Evolutionary conservation across 2,888 invertebrate genomes (phyloP).

Genomic region (Patella ulyssiponensis): DNA sequence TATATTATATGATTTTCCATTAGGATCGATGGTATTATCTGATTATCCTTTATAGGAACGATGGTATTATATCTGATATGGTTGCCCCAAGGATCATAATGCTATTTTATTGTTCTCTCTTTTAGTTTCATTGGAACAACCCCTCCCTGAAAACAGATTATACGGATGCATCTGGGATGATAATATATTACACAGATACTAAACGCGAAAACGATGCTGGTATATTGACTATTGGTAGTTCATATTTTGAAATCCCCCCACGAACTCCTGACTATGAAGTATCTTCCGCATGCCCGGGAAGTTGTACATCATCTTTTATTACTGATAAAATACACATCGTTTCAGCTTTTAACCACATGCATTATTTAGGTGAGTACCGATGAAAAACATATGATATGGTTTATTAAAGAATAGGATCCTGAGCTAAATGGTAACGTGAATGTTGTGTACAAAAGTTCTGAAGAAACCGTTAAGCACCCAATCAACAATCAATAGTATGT

Average conservation of each 20-base stretch:
- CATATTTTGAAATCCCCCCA: conserved; percentile 45
- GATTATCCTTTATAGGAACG: too few species aligned
- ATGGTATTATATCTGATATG: too few species aligned
- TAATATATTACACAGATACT: conserved; percentile 45
- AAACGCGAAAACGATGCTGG: conserved; percentile 46
- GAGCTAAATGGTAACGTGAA: too few species aligned
- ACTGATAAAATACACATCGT: conserved; percentile 35
- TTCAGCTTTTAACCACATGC: conserved; percentile 51
- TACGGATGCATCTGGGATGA: conserved; percentile 51
- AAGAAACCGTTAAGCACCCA: too few species aligned
- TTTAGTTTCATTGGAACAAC: conserved; percentile 59
- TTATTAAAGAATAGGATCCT: too few species aligned
- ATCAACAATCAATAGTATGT: too few species aligned
- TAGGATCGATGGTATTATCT: too few species aligned
- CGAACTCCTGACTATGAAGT: conserved; percentile 22
- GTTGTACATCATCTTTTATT: conserved; percentile 32
- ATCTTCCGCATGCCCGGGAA: conserved; percentile 22
- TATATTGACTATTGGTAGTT: conserved; percentile 45
- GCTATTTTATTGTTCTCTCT: conserved; percentile 9
- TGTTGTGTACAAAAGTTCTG: too few species aligned
- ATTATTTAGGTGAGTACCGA: conserved; percentile 45
- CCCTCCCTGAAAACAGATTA: conserved; percentile 35
- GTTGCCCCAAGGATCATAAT: too few species aligned
- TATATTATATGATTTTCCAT: too few species aligned
- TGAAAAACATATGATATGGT: too few species aligned